Conservation (phyloP, 2,888 invertebrate species). For the Atherix ibis region DNA sequence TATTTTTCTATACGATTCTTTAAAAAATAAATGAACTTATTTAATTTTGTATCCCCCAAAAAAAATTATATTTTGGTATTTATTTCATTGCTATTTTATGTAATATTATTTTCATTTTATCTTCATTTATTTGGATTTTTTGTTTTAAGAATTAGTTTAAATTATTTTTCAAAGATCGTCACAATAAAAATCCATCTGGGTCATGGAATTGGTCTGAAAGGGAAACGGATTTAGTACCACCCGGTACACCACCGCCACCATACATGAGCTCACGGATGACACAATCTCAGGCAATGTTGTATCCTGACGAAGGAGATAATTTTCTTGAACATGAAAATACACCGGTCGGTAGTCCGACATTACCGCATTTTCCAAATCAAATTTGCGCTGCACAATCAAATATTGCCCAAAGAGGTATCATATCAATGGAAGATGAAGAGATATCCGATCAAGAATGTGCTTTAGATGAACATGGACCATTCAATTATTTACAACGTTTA, state of each 20-base stretch:
- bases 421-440: slow-evolving; percentile 93
- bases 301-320: slow-evolving; percentile 4
- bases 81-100: not conserved
- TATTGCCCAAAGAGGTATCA: slow-evolving; percentile 56
- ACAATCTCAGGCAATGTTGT: slow-evolving; percentile 4
- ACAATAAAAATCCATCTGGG: slow-evolving; percentile 29
- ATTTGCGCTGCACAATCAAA: slow-evolving; percentile 26
- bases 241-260: slow-evolving; percentile 80
- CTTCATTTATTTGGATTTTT: too few relatives aligned
- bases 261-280: slow-evolving; percentile 34
- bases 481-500: slow-evolving; percentile 66
- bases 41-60: too few relatives aligned
- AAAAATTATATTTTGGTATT: not conserved
- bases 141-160: not conserved
- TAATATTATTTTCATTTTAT: not conserved
- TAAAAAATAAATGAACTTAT: too few relatives aligned
- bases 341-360: slow-evolving; percentile 13
- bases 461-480: slow-evolving; percentile 73
- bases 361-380: slow-evolving; percentile 19
- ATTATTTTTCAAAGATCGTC: slow-evolving; percentile 26
- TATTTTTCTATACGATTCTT: too few relatives aligned
- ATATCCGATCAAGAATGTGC: slow-evolving; percentile 71
- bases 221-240: slow-evolving; percentile 43
- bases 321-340: slow-evolving; percentile 4
- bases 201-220: slow-evolving; percentile 32